Base-by-base conservation (phyloP, 2,113 vertebrate species). In the Pipra filicauda region DNA sequence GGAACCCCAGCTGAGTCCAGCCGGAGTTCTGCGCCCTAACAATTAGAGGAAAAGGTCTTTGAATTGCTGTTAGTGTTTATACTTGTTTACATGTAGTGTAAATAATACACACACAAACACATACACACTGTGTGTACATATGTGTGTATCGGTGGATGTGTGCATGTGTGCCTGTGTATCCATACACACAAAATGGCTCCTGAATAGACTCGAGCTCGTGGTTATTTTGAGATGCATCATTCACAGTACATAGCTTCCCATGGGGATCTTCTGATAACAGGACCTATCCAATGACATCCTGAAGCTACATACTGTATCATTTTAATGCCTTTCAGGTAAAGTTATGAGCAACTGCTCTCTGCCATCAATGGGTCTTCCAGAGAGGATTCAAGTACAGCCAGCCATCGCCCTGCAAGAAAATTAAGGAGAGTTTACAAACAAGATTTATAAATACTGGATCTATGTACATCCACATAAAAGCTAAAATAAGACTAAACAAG, bases 381-480 rank as follows among this genome's bases (percentile, higher is more conserved):
- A 99, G 98, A 10, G 98, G 98, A 89, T 97, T 98, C 96, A 98
- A 95, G 92, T 99, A 99, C 28, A 98, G 96, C 99, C 99, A 99
- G 52, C 98, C 98, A 1, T 99, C 99, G 1, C 98, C 99, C 99
- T 99, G 97, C 22, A 97, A 96, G 74, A 95, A 83, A 97, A 98
- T 91, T 17, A 65, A 48, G 80, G 21, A 88, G 49, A 92, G 44
- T 46, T 95, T 72, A 95, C 67, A 66, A 66, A 79, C 14, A 33
- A 64, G 70, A n/a, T 37, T 43, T 61, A 54, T 11, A 93, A 39
- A 37, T 7, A 30, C 11, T 1, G 1, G 5, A 67, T 74, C 54
- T 35, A 6, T 12, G 3, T 30, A 30, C 3, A 5, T 75, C 54
- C 85, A 62, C 26, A 23, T 13, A 71, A 77, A 82, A 94, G 46